A percentile compares a stretch with the other conserved stretches of the same genome.
Evolutionary conservation across 2,113 vertebrate species (phyloP).

Genomic region (Sander vitreus): DNA sequence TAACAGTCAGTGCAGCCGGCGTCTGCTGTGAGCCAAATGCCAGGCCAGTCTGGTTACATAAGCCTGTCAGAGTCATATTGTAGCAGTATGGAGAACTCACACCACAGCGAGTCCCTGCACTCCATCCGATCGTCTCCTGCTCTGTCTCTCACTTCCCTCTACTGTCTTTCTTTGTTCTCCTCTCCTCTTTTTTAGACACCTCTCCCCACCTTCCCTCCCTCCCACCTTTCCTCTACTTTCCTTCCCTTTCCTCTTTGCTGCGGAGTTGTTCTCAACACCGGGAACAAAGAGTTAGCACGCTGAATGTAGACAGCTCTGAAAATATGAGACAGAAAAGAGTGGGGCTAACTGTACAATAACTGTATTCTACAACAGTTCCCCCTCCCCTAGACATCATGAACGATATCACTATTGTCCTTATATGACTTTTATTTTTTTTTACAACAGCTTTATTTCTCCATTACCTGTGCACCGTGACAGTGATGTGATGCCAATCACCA

Average conservation of each 20-base stretch:
- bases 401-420: neutral
- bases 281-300: conserved; percentile 57
- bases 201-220: conserved; percentile 16
- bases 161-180: conserved; percentile 41
- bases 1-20: conserved; percentile 82
- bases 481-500: conserved; percentile 24
- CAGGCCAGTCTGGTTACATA: conserved; percentile 84
- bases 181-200: conserved; percentile 31
- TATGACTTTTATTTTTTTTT: neutral
- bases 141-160: conserved; percentile 70
- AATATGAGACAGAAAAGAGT: conserved; percentile 43
- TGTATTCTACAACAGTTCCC: neutral
- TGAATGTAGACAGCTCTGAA: conserved; percentile 35
- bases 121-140: conserved; percentile 64
- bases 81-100: conserved; percentile 76
- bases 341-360: conserved; percentile 4
- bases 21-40: conserved; percentile 84
- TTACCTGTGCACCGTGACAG: conserved; percentile 5
- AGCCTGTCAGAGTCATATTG: conserved; percentile 83
- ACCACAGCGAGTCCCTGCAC: conserved; percentile 72
- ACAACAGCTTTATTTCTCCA: neutral
- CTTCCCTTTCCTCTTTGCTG: conserved; percentile 32
- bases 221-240: conserved; percentile 17
- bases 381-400: neutral
- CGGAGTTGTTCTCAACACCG: conserved; percentile 38